These are phyloP conservation scores for Synergus itoensis DNA, from an alignment of 2,888 invertebrate genomes.

Conservation along the genomic window DNA sequence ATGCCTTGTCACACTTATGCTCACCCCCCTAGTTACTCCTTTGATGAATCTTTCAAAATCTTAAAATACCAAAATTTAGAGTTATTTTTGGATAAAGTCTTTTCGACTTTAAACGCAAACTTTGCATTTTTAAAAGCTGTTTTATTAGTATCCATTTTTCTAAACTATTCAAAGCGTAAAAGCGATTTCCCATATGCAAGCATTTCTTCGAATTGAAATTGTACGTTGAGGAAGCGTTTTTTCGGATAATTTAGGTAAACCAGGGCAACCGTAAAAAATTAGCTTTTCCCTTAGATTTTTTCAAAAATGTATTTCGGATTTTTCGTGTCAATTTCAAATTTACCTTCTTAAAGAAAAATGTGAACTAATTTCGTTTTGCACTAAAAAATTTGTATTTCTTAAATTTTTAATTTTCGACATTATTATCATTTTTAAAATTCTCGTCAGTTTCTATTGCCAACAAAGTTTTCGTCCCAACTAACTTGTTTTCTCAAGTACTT, in stretches of 20 bases:
- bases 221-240: not conserved
- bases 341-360: no score
- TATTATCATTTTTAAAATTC: not conserved
- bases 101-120: conserved; percentile 43
- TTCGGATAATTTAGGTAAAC: not conserved
- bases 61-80: conserved; percentile 46
- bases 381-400: not conserved
- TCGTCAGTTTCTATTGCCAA: not conserved
- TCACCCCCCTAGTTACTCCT: conserved; percentile 70
- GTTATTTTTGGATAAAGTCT: not conserved
- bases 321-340: no score
- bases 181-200: conserved; percentile 17
- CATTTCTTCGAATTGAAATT: not conserved
- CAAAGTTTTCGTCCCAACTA: not conserved
- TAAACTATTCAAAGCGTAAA: conserved; percentile 15
- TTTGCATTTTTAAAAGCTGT: conserved; percentile 23
- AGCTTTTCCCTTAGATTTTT: not conserved
- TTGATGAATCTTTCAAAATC: conserved; percentile 57
- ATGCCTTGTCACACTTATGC: conserved; percentile 77
- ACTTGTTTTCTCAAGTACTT: not conserved
- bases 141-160: conserved; percentile 22
- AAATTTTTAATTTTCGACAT: not conserved
- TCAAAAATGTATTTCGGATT: not conserved
- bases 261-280: not conserved
- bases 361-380: no score